phyloP scores from a whole-genome alignment of 2,888 invertebrate genomes.

The Sinelater perroti region DNA sequence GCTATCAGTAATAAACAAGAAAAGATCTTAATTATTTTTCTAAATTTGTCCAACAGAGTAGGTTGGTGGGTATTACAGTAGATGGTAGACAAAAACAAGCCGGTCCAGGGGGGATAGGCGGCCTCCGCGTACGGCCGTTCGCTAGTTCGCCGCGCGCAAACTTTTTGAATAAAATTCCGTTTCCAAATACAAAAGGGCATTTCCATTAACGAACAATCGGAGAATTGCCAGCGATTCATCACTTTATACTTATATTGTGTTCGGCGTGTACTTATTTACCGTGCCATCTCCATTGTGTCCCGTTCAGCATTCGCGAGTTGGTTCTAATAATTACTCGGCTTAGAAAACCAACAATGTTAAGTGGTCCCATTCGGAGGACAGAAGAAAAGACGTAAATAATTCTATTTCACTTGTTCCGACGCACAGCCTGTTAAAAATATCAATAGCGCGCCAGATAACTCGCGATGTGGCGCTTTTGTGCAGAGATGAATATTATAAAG shows the following conservation, averaged over 20 bases:
- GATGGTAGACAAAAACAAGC: too few relatives aligned
- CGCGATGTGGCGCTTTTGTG: conserved; percentile 60
- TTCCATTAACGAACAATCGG: conserved; percentile 39
- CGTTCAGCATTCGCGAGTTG: conserved; percentile 36
- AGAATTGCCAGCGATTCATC: conserved; percentile 39
- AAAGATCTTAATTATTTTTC: too few relatives aligned
- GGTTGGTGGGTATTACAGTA: too few relatives aligned
- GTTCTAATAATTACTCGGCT: conserved; percentile 39
- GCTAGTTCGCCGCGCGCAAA: too few relatives aligned
- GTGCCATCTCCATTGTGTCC: conserved; percentile 32
- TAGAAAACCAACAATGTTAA: conserved; percentile 41
- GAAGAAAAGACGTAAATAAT: conserved; percentile 47
- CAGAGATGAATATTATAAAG: conserved; percentile 62
- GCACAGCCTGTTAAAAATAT: conserved; percentile 55
- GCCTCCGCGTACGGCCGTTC: too few relatives aligned
- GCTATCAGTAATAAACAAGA: too few relatives aligned
- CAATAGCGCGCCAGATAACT: conserved; percentile 59
- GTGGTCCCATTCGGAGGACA: conserved; percentile 44
- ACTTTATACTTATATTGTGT: conserved; percentile 38
- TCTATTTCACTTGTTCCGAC: conserved; percentile 45
- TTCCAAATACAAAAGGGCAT: conserved; percentile 34
- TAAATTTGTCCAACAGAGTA: too few relatives aligned
- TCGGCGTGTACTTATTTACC: conserved; percentile 36
- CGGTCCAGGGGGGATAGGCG: too few relatives aligned
- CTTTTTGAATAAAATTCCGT: conserved; percentile 36